Evolutionary conservation across 53 echinoderm and acorn worm genomes (phyloP), one percentile per base, ranked within the genome.

Genomic region (Holothuria scabra): DNA sequence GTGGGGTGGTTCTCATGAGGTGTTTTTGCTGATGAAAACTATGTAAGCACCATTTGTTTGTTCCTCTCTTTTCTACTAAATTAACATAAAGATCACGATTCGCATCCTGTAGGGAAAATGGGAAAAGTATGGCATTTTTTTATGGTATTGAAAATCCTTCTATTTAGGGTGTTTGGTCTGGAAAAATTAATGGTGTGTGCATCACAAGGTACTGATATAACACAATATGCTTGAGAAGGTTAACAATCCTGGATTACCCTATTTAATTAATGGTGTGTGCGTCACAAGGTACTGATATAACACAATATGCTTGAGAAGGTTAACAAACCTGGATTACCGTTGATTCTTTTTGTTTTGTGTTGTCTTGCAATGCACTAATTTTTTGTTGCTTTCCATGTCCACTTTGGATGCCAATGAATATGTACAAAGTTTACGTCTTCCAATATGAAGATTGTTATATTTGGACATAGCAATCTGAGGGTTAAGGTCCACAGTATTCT

Each of bases 311-410:
- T 9, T 62, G 62, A 21, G 8, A 5, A 44, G 44, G 5, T 10
- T 7, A 10, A 16, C 31, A 67, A 67, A 16, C 16, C 67, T 10
- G 9, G 28, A 29, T 67, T 32, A 67, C 67, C 4, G 67, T 16
- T 67, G n/a, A n/a, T 67, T 67, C 67, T 67, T 4, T 67, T 67
- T 30, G 67, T 28, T 11, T 25, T 25, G 67, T 67, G 8, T 32
- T 67, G 12, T 67, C 28, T 28, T 67, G 67, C 30, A 4, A 30
- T 67, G 67, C 8, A 67, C 16, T 30, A 67, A 67, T 28, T 10
- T 67, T 67, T 2, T 23, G 31, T 67, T 29, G 28, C 67, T 67
- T 67, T 67, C 67, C 67, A 67, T 67, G 67, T 67, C 67, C 35
- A 32, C 67, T 67, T 67, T 67, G 8, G 67, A 67, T 67, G 11